These are phyloP conservation scores for Arctocebus calabarensis DNA, from an alignment of 2,797 vertebrate species.

Conservation along the genomic window DNA sequence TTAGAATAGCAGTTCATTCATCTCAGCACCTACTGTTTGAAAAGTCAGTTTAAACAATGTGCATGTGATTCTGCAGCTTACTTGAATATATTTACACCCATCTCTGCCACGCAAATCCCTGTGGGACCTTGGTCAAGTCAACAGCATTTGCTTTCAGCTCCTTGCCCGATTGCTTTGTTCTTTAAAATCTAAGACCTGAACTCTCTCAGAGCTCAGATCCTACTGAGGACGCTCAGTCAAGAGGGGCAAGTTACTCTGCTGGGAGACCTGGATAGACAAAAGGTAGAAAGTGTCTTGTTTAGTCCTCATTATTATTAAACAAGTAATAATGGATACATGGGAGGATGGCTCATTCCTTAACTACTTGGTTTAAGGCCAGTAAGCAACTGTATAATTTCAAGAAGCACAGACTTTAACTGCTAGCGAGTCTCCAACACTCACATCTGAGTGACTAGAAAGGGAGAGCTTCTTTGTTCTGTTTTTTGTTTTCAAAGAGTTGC, in stretches of 20 bases:
- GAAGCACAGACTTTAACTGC: neutral
- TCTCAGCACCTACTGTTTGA: neutral
- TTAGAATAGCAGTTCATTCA: neutral
- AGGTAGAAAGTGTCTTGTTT: neutral
- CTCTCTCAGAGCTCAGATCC: neutral
- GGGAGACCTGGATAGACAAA: neutral
- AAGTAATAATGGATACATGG: neutral
- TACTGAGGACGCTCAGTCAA: neutral
- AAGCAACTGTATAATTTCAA: neutral
- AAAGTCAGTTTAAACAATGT: neutral
- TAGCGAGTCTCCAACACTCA: neutral
- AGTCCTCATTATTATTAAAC: neutral
- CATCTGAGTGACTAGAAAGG: neutral
- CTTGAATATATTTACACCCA: neutral
- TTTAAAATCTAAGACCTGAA: neutral
- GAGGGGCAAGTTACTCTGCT: neutral
- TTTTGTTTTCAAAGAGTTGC: neutral
- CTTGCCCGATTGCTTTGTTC: neutral
- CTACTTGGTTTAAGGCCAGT: neutral
- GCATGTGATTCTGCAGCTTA: neutral
- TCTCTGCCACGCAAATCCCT: neutral
- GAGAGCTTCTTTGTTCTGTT: neutral
- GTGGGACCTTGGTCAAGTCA: neutral
- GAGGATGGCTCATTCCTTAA: neutral
- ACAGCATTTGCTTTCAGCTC: neutral